Percentiles rank a stretch among this genome's conserved stretches.
These are phyloP conservation scores for Axinella damicornis DNA, from an alignment of 37 sponge, comb jelly and placozoan genomes.

Conservation along the genomic window DNA sequence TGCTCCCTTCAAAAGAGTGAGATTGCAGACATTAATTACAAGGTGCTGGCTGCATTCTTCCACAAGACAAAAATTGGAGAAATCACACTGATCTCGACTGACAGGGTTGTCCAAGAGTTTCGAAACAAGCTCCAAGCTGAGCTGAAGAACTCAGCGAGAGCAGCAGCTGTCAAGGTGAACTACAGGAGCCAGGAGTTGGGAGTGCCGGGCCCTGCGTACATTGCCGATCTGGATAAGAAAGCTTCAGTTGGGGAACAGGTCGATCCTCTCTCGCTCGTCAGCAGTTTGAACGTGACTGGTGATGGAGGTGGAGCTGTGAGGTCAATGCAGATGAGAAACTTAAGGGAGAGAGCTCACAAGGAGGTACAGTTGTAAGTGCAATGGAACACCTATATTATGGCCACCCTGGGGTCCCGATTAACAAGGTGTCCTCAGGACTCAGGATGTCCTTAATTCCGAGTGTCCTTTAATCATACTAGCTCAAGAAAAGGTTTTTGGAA, in stretches of 20 bases:
- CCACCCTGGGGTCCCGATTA: too few species aligned
- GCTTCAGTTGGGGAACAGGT: background rate
- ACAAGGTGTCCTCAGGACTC: too few species aligned
- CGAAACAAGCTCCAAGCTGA: conserved; percentile 5
- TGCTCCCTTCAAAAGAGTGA: background rate
- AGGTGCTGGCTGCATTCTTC: conserved; percentile 4
- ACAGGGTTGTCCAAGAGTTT: conserved; percentile 12
- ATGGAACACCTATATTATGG: background rate
- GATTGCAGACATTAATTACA: background rate
- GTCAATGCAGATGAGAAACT: background rate
- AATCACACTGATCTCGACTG: conserved; percentile 38
- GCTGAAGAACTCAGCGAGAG: background rate
- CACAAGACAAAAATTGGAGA: background rate
- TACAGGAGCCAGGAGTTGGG: conserved; percentile 14
- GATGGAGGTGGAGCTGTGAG: background rate
- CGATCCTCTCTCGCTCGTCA: conserved; percentile 31
- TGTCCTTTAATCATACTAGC: too few species aligned
- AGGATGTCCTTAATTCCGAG: too few species aligned
- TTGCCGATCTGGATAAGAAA: conserved; percentile 4
- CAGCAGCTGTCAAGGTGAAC: conserved; percentile 2
- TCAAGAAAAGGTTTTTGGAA: too few species aligned
- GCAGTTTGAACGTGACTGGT: conserved; percentile 23
- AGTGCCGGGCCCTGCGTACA: conserved; percentile 35
- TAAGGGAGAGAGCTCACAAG: background rate
- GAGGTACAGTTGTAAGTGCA: background rate